phyloP scores from a whole-genome alignment of 2,888 invertebrate genomes.

The Thymelicus sylvestris region DNA sequence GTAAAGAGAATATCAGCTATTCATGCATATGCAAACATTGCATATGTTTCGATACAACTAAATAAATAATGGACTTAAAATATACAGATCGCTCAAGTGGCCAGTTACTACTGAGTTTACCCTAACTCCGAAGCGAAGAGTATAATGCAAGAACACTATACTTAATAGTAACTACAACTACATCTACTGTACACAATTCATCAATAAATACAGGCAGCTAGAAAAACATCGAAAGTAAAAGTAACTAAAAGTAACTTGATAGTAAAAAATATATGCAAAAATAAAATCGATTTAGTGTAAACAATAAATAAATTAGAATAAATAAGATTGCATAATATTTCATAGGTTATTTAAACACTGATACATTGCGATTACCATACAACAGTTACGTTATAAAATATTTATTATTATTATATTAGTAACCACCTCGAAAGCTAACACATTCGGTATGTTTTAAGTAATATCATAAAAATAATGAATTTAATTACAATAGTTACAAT shows the following conservation, averaged over 20 bases:
- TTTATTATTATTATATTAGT: conserved; percentile 41
- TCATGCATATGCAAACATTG: too few relatives aligned
- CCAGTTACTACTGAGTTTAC: too few relatives aligned
- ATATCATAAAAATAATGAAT: conserved; percentile 25
- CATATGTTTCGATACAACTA: too few relatives aligned
- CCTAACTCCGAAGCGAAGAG: conserved; percentile 19
- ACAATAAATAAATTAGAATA: conserved; percentile 38
- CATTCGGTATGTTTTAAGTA: conserved; percentile 16
- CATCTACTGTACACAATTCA: conserved; percentile 4
- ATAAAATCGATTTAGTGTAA: conserved; percentile 24
- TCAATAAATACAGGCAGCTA: conserved; percentile 11
- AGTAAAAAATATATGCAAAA: conserved; percentile 25
- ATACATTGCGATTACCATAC: conserved; percentile 41
- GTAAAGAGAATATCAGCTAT: too few relatives aligned
- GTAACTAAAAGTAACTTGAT: neutral
- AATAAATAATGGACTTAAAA: too few relatives aligned
- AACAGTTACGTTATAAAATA: conserved; percentile 35
- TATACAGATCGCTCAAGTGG: too few relatives aligned
- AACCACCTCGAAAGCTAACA: conserved; percentile 45
- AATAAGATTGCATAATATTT: conserved; percentile 29
- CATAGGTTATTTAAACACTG: conserved; percentile 38
- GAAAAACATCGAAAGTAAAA: neutral
- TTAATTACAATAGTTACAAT: too few relatives aligned
- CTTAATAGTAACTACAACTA: conserved; percentile 12
- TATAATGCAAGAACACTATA: conserved; percentile 21